phyloP scores from a whole-genome alignment of 2,113 vertebrate genomes.

The rat (Rattus norvegicus) region GRCr8 NC_086019.1:127825001-127825500 shows the following conservation, averaged over 20 bases:
- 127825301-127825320: no score
- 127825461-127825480: neutral
- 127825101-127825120: neutral
- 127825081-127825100: neutral
- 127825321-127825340: neutral
- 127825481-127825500: neutral
- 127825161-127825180: neutral
- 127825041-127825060: neutral
- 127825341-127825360: neutral
- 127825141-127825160: neutral
- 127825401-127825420: neutral
- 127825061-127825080: no score
- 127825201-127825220: neutral
- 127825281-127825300: neutral
- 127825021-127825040: fast-evolving
- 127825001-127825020: neutral
- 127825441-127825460: neutral
- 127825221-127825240: neutral
- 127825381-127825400: neutral
- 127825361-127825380: neutral
- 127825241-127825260: neutral
- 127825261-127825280: neutral
- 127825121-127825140: neutral
- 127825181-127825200: neutral
- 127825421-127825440: neutral